Evolutionary conservation across 1,140 invertebrate genomes (phyloP).

Genomic region (Brachionus paranguensis): DNA sequence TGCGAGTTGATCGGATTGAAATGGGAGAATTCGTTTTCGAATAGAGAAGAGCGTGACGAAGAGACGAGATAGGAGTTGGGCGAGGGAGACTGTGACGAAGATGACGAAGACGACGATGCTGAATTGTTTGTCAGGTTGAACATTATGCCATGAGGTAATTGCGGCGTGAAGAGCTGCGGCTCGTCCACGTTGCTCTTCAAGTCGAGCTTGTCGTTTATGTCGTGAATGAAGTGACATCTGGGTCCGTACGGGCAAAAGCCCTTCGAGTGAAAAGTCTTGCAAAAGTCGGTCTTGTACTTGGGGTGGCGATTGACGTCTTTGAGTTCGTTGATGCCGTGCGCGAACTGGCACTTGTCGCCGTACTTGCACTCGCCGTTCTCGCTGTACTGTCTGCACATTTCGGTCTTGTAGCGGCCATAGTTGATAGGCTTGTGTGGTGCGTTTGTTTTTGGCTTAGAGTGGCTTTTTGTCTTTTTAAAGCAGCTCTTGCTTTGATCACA

Average conservation of each 20-base stretch:
- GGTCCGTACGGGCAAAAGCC: conserved; percentile 45
- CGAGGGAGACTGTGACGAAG: conserved; percentile 34
- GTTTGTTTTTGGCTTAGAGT: background rate
- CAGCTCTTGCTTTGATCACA: background rate
- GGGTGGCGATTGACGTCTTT: conserved; percentile 43
- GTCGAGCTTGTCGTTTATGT: conserved; percentile 11
- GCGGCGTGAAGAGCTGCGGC: background rate
- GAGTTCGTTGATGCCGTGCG: conserved; percentile 44
- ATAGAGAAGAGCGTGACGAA: background rate
- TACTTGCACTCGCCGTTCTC: conserved; percentile 45
- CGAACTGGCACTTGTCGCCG: conserved; percentile 45
- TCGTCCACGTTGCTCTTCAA: background rate
- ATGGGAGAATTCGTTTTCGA: background rate
- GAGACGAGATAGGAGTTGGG: conserved; percentile 33
- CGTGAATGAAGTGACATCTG: conserved; percentile 45
- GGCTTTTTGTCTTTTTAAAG: background rate
- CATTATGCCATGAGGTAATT: conserved; percentile 23
- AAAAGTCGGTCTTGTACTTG: conserved; percentile 46
- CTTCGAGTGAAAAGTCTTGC: conserved; percentile 43
- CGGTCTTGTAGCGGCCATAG: conserved; percentile 44
- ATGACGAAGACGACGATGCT: background rate
- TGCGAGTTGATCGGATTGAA: conserved; percentile 1
- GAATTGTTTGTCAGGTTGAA: background rate
- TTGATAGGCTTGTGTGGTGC: background rate
- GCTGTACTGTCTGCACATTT: conserved; percentile 44